A percentile compares a stretch with the other conserved stretches of the same genome.
These are phyloP conservation scores for Pyrocephalus nanus DNA, from an alignment of 2,797 vertebrate species.

Conservation along the genomic window DNA sequence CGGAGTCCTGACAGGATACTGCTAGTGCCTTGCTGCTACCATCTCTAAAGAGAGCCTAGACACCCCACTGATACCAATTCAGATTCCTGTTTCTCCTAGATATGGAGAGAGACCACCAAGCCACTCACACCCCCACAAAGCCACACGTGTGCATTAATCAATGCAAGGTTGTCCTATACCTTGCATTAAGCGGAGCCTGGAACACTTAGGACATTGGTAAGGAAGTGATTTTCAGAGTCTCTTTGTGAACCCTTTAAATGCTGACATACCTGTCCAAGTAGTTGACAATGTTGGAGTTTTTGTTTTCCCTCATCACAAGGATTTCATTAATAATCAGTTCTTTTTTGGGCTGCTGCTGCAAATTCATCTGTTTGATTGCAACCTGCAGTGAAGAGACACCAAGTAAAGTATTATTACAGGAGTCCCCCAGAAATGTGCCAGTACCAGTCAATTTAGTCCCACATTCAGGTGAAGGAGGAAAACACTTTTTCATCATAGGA, in stretches of 20 bases:
- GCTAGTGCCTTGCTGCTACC: not conserved
- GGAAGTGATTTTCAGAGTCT: not conserved
- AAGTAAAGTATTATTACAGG: not conserved
- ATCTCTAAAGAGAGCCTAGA: not conserved
- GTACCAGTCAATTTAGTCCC: rapidly evolving
- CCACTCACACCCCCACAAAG: not conserved
- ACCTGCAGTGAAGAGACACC: slow-evolving; percentile 77
- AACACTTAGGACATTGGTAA: not conserved
- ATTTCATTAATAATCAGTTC: slow-evolving; percentile 98
- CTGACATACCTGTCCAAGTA: slow-evolving; percentile 91
- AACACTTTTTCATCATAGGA: not conserved
- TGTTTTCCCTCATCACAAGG: slow-evolving; percentile 99
- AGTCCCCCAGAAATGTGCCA: not conserved
- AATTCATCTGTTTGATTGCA: slow-evolving; percentile 97
- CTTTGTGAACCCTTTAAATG: not conserved
- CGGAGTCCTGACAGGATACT: not conserved
- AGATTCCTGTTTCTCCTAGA: not conserved
- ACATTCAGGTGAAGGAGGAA: not conserved
- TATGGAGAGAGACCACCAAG: not conserved
- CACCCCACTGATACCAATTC: not conserved
- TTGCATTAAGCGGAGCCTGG: not conserved
- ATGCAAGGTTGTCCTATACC: not conserved
- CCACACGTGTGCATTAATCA: not conserved
- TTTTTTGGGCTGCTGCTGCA: slow-evolving; percentile 97
- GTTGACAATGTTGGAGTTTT: slow-evolving; percentile 97